Evolutionary conservation across 2,888 invertebrate genomes (phyloP).

Genomic region (Cancer borealis): DNA sequence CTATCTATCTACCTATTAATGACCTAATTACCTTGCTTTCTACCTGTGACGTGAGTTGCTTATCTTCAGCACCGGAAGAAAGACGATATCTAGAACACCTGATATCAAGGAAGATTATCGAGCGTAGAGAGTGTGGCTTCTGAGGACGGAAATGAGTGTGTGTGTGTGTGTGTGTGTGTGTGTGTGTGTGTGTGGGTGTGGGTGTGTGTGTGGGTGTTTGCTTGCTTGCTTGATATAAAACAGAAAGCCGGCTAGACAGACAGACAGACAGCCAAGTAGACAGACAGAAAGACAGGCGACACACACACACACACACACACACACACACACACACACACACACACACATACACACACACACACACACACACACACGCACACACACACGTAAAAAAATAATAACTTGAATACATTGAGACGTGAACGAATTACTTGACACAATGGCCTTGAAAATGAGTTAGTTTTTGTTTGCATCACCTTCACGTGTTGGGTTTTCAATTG

Average conservation of each 20-base stretch:
- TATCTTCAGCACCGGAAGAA: background rate
- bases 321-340: background rate
- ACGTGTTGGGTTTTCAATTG: background rate
- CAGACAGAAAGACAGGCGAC: background rate
- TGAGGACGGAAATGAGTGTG: background rate
- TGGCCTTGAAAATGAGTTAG: background rate
- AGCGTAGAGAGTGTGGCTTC: background rate
- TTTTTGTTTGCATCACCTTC: background rate
- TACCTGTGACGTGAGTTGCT: background rate
- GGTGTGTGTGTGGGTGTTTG: background rate
- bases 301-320: background rate
- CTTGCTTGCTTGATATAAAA: background rate
- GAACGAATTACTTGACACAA: constrained; percentile 3
- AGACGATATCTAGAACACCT: background rate
- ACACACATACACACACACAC: background rate
- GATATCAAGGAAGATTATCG: background rate
- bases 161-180: background rate
- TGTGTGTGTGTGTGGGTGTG: constrained; percentile 14
- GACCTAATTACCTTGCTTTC: background rate
- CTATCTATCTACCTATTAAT: background rate
- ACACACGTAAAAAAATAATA: background rate
- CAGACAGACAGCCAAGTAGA: background rate
- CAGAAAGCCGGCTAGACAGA: background rate
- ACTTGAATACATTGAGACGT: background rate
- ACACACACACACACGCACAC: background rate